Evolutionary conservation across 2,113 vertebrate genomes (phyloP), one percentile per base, ranked within the genome.

Genomic region (Tachysurus fulvidraco): DNA sequence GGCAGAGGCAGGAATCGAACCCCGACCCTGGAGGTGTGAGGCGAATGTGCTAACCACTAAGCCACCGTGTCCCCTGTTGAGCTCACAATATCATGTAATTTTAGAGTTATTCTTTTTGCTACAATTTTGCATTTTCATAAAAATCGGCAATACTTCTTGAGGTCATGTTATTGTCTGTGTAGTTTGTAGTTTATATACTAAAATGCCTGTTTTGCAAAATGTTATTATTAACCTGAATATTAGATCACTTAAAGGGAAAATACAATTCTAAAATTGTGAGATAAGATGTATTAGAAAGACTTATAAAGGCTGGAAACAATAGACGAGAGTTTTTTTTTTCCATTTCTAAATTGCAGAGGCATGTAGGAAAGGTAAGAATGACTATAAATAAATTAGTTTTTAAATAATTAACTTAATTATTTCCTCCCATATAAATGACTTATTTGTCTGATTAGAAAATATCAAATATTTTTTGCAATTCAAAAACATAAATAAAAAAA

Each of bases 381-480:
- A 25, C 7, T 25, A 25, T 25, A 77, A 52, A 77, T 77, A 23
- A 28, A 11, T 50, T 21, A 25, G 1, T 41, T 50, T 50, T 50
- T 50, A 50, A 50, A 50, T 50, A 50, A 50, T 50, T 50, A 50
- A 50, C 2, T 50, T 50, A 50, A 50, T 50, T 50, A 36, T 36
- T 36, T 36, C 36, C 36, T 36, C 36, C 36, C 1, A 50, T 3
- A 50, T 50, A 50, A 50, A 50, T 7, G 5, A 50, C 9, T 44
- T 44, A 44, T 73, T 73, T 73, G 7, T 74, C 69, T 5, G 9
- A 19, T 9, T 19, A 59, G 23, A 36, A 69, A 89, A 92, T 88
- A 92, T 91, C 90, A 93, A 93, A 92, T 88, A 69, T 8, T 78
- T 78, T 25, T 9, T 79, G 74, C 82, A 89, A 86, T 90, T 91